phyloP scores from a whole-genome alignment of 2,888 invertebrate species.

The Lepidocyrtinus sp. region DNA sequence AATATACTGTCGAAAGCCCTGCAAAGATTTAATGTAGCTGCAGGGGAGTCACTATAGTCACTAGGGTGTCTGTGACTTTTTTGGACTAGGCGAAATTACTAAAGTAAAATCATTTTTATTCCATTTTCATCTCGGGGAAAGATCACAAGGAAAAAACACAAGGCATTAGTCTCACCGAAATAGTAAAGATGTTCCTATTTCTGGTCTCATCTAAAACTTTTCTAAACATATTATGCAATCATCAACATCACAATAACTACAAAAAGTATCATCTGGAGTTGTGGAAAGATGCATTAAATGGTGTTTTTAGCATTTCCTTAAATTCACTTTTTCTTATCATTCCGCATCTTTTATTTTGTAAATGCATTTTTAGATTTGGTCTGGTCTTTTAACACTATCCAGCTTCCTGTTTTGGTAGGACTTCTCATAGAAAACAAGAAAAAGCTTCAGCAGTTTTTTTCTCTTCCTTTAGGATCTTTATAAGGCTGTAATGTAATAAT shows the following conservation, averaged over 20 bases:
- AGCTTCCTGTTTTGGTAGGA: slow-evolving; percentile 8
- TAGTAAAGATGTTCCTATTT: neutral
- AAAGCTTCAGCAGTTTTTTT: no score
- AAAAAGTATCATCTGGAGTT: slow-evolving; percentile 52
- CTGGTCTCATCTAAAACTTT: neutral
- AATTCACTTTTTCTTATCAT: slow-evolving; percentile 27
- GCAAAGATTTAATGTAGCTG: slow-evolving; percentile 61
- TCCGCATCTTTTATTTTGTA: slow-evolving; percentile 32
- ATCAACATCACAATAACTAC: slow-evolving; percentile 44
- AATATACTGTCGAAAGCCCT: no score
- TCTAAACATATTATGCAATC: no score
- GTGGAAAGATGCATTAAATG: slow-evolving; percentile 52
- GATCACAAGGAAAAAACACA: neutral
- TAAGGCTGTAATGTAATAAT: slow-evolving; percentile 32
- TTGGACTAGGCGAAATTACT: neutral
- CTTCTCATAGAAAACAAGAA: no score
- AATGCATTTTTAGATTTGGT: slow-evolving; percentile 28
- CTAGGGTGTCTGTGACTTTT: slow-evolving; percentile 16
- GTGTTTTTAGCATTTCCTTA: no score
- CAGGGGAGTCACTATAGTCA: no score
- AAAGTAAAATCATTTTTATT: slow-evolving; percentile 19
- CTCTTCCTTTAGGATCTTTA: no score
- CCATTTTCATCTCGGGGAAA: slow-evolving; percentile 44
- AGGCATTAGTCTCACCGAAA: neutral
- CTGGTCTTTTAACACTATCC: no score